phyloP scores from a whole-genome alignment of 2,797 vertebrate species.

The Enteromius trimaculatus region DNA sequence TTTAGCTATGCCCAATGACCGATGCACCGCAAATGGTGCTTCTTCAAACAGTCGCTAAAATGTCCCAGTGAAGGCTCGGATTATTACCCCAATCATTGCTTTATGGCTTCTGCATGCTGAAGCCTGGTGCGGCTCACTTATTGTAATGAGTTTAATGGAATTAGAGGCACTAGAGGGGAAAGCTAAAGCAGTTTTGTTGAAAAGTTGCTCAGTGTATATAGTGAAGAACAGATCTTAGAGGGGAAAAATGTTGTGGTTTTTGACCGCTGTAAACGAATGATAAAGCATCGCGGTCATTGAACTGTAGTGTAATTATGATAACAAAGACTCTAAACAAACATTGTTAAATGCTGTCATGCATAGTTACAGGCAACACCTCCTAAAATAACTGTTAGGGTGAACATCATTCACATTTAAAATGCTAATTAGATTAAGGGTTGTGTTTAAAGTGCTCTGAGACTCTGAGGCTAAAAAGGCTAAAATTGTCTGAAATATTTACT shows the following conservation, averaged over 20 bases:
- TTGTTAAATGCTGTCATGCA: slow-evolving; percentile 27
- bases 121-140: slow-evolving; percentile 49
- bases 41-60: slow-evolving; percentile 47
- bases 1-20: slow-evolving; percentile 54
- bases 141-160: slow-evolving; percentile 57
- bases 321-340: slow-evolving; percentile 4
- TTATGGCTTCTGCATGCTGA: slow-evolving; percentile 54
- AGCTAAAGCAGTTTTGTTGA: slow-evolving; percentile 22
- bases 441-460: slow-evolving; percentile 15
- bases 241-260: slow-evolving; percentile 27
- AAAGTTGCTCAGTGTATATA: slow-evolving; percentile 38
- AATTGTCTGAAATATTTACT: background rate
- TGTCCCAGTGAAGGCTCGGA: slow-evolving; percentile 32
- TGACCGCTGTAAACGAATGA: slow-evolving; percentile 15
- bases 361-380: slow-evolving; percentile 33
- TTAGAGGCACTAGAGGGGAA: slow-evolving; percentile 54
- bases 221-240: slow-evolving; percentile 15
- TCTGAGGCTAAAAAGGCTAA: background rate
- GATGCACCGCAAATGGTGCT: slow-evolving; percentile 38
- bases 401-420: slow-evolving; percentile 46
- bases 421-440: slow-evolving; percentile 34
- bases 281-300: background rate
- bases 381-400: slow-evolving; percentile 50
- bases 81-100: slow-evolving; percentile 55
- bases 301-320: slow-evolving; percentile 7